phyloP scores from a whole-genome alignment of 2,888 invertebrate species.

The Icerya purchasi region DNA sequence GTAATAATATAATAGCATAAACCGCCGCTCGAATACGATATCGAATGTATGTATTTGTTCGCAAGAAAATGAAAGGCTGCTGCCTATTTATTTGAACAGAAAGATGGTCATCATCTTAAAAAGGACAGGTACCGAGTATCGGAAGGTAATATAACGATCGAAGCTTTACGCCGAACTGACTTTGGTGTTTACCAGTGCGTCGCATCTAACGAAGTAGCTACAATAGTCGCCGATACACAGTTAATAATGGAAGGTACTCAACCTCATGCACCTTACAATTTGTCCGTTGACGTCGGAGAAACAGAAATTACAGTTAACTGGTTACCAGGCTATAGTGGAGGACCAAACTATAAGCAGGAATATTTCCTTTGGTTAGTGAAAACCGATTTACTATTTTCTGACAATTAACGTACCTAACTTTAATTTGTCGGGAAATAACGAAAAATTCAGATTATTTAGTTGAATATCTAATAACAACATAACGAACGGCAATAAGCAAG shows the following conservation, averaged over 20 bases:
- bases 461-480: no score
- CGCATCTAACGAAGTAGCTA: conserved; percentile 84
- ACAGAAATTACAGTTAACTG: conserved; percentile 77
- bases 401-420: no score
- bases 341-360: conserved; percentile 82
- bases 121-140: conserved; percentile 53
- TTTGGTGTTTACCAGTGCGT: conserved; percentile 92
- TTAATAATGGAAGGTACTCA: conserved; percentile 83
- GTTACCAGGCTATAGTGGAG: conserved; percentile 89
- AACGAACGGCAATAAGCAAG: no score
- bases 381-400: no score
- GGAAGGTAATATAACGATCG: conserved; percentile 80
- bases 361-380: conserved; percentile 63
- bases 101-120: conserved; percentile 61
- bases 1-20: no score
- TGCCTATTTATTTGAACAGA: conserved; percentile 28
- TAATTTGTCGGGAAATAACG: no score
- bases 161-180: conserved; percentile 64
- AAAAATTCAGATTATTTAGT: no score
- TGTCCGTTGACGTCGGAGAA: conserved; percentile 70
- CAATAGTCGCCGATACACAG: conserved; percentile 75
- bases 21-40: no score
- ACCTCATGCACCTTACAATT: conserved; percentile 90
- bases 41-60: no score
- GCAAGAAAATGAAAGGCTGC: no score